These are phyloP conservation scores for Podabrus alpinus DNA, from an alignment of 2,888 invertebrate genomes.

Conservation along the genomic window DNA sequence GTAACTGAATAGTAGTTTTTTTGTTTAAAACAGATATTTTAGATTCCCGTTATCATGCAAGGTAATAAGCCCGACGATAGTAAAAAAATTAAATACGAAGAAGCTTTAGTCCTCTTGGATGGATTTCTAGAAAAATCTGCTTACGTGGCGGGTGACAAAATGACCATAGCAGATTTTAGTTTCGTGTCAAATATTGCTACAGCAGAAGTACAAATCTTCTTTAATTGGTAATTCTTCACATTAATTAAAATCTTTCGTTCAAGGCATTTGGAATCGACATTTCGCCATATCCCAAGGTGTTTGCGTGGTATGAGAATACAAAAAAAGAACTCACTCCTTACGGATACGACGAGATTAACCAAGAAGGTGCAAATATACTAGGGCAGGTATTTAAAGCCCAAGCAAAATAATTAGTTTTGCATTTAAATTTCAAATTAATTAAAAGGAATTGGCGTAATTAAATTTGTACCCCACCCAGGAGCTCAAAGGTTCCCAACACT, in stretches of 20 bases:
- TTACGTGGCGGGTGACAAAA: conserved; percentile 69
- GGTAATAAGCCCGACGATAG: conserved; percentile 37
- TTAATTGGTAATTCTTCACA: not conserved
- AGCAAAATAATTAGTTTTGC: not conserved
- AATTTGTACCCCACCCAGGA: not conserved
- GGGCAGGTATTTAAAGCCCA: conserved; percentile 57
- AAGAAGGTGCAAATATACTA: conserved; percentile 61
- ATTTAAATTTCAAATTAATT: not conserved
- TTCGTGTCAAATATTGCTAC: conserved; percentile 65
- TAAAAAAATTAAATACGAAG: conserved; percentile 58
- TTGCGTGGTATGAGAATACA: conserved; percentile 68
- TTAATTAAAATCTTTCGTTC: conserved; percentile 29
- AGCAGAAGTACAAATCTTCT: conserved; percentile 56
- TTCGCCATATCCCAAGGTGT: conserved; percentile 61
- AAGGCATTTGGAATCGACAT: conserved; percentile 63
- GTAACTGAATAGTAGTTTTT: not conserved
- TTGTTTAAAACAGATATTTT: not conserved
- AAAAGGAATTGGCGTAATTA: not conserved
- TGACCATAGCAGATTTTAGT: conserved; percentile 73
- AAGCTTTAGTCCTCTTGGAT: conserved; percentile 64
- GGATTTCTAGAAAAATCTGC: conserved; percentile 61
- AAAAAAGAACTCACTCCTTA: conserved; percentile 67
- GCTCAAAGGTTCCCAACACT: not conserved
- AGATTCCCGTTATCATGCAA: conserved; percentile 42
- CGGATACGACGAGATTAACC: conserved; percentile 71